Conservation (phyloP, 2,113 vertebrate species). For the Aegithalos caudatus region DNA sequence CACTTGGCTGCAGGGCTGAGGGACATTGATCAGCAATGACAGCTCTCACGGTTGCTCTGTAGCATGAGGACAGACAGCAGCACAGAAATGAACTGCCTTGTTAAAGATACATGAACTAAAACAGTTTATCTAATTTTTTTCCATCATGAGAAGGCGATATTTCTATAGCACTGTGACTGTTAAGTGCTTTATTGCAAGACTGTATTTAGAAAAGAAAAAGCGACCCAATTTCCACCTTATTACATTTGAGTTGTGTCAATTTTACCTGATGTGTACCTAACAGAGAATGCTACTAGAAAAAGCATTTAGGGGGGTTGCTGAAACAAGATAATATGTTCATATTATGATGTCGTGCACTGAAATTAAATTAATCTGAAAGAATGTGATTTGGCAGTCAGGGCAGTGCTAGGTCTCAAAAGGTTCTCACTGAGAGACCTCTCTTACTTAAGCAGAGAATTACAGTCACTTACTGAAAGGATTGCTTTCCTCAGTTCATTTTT, state of each 20-base stretch:
- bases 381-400: background rate
- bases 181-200: background rate
- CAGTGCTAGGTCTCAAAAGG: background rate
- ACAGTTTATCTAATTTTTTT: background rate
- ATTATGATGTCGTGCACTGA: background rate
- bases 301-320: background rate
- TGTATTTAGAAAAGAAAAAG: background rate
- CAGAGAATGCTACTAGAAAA: background rate
- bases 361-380: background rate
- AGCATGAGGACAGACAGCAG: background rate
- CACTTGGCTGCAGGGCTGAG: conserved; percentile 31
- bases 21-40: conserved; percentile 5
- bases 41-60: background rate
- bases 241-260: background rate
- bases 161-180: background rate
- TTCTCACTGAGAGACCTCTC: background rate
- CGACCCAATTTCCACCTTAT: background rate
- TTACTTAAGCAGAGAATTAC: background rate
- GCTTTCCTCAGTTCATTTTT: background rate
- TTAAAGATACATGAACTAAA: background rate
- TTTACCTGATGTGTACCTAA: background rate
- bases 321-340: background rate
- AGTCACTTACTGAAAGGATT: background rate
- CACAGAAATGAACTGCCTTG: background rate
- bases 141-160: background rate